These are phyloP conservation scores for Dolichotis patagonum DNA, from an alignment of 2,113 vertebrate genomes.

Conservation along the genomic window DNA sequence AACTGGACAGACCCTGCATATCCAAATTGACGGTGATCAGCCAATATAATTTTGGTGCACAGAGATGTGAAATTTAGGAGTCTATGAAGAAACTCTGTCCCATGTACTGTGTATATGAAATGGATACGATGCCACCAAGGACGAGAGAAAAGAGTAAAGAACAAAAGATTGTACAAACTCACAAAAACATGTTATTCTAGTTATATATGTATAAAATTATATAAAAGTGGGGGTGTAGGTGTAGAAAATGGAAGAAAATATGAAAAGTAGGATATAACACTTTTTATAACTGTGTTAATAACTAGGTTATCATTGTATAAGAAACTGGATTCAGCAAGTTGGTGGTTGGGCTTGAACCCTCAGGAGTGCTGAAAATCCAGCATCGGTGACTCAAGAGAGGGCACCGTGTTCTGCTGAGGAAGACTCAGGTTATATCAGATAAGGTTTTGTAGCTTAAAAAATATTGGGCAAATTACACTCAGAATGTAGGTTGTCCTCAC, in stretches of 20 bases:
- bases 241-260: conserved; percentile 25
- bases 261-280: conserved; percentile 17
- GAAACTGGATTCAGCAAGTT: conserved; percentile 31
- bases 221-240: neutral
- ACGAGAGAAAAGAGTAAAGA: conserved; percentile 27
- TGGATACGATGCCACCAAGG: neutral
- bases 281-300: conserved; percentile 19
- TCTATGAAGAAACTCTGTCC: neutral
- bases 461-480: neutral
- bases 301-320: conserved; percentile 3
- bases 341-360: conserved; percentile 4
- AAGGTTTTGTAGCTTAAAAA: conserved; percentile 25
- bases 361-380: neutral
- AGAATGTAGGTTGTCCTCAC: neutral
- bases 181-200: neutral
- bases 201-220: neutral
- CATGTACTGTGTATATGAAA: neutral
- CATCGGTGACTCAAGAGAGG: neutral
- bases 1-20: neutral
- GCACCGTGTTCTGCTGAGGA: neutral
- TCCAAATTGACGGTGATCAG: neutral
- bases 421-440: neutral
- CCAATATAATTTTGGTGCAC: conserved; percentile 21
- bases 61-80: conserved; percentile 36
- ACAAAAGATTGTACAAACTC: neutral